These are phyloP conservation scores for Hexactinellida sp. DNA, from an alignment of 37 sponge, comb jelly and placozoan species.

Conservation along the genomic window DNA sequence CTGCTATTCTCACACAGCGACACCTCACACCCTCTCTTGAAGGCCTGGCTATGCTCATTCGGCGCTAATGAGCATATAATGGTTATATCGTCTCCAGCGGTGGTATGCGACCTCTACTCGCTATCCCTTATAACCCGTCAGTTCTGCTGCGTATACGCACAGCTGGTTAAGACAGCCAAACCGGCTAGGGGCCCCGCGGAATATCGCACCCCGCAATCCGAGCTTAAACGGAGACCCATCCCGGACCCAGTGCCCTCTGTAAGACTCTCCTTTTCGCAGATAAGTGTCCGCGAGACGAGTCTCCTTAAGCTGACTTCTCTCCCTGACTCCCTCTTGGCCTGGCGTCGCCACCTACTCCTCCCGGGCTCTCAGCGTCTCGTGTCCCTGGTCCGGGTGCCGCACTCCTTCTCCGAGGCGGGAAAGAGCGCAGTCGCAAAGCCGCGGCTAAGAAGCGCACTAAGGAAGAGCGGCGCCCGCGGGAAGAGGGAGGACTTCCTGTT, in stretches of 20 bases:
- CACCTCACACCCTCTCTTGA: background rate
- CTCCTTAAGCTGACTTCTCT: background rate
- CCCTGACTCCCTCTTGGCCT: background rate
- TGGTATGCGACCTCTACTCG: background rate
- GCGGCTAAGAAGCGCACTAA: background rate
- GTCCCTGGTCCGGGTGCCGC: background rate
- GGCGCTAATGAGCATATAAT: background rate
- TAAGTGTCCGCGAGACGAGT: background rate
- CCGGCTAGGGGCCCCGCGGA: background rate
- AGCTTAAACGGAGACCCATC: background rate
- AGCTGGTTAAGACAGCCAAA: background rate
- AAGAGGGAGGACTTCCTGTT: background rate
- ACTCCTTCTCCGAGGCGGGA: background rate
- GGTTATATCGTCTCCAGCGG: background rate
- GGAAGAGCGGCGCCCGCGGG: background rate
- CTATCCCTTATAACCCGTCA: background rate
- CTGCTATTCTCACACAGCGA: background rate
- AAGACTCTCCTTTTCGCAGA: background rate
- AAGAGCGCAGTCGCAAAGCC: background rate
- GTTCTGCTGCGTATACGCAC: background rate
- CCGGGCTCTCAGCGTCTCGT: background rate
- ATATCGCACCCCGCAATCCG: background rate
- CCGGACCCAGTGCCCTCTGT: background rate
- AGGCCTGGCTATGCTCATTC: background rate
- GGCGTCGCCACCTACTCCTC: background rate